Evolutionary conservation across 2,797 vertebrate genomes (phyloP), one percentile per base, ranked within the genome.

Genomic region (Urophycis tenuis): DNA sequence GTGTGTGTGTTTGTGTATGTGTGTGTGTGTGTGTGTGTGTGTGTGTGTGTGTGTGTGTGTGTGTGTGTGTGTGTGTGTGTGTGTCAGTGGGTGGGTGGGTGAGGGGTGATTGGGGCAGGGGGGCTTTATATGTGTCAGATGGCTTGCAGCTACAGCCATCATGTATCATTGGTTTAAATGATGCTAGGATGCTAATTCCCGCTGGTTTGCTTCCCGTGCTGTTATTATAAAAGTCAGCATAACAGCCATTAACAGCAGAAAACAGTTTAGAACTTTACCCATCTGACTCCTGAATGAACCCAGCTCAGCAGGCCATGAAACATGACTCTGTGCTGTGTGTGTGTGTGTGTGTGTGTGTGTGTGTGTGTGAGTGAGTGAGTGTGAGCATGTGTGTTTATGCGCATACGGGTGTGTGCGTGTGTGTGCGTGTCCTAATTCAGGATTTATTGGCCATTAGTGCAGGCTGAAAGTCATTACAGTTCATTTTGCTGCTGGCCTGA

Each of bases 381-480:
- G 81, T 74, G 81, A 72, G 72, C 31, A 72, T 29, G 77, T 5
- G 74, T 64, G 74, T 78, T 82, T 64, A 79, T 84, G 80, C 53
- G 74, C 30, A 41, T 35, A 72, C 72, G 79, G 67, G 73, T 73
- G 80, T 78, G 81, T 64, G 87, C 79, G 87, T 83, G 90, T 39
- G 80, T 84, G 88, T 83, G 90, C 89, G 86, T 90, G 87, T 91
- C 89, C 89, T 92, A 93, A 93, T 93, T 88, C 89, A 92, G 91
- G 93, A 94, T 94, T 94, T 94, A 94, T 94, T 93, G 92, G 91
- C 93, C 93, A 94, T 94, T 94, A 94, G 93, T 93, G 91, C 92
- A 93, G 92, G 89, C 92, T 92, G 91, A 94, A 93, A 93, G 93
- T 94, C 92, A 94, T 94, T 94, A 93, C 92, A 93, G 93, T 94